phyloP scores from a whole-genome alignment of 64 coral and sea anemone genomes.

The Montipora foliosa region DNA sequence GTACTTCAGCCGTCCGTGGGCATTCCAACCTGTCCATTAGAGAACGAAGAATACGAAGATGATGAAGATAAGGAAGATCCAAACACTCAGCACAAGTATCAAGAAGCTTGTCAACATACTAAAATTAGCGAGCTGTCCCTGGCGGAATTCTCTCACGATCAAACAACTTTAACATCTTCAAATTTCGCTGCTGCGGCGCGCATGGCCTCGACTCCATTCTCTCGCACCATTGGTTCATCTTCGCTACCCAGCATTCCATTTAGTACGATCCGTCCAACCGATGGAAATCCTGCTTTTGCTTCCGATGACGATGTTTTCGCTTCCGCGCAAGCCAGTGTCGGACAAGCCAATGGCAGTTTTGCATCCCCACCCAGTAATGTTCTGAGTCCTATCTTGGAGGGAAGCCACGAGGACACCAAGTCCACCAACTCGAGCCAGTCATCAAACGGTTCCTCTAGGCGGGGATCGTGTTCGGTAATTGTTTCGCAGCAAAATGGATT shows the following conservation, averaged over 20 bases:
- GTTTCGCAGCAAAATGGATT: constrained; percentile 36
- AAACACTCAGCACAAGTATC: not conserved
- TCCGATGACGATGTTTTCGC: constrained; percentile 9
- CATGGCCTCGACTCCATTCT: constrained; percentile 90
- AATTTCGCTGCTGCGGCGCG: constrained; percentile 75
- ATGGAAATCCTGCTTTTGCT: constrained; percentile 39
- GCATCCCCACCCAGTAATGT: constrained; percentile 77
- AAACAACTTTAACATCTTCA: constrained; percentile 42
- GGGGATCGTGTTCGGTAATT: constrained; percentile 45
- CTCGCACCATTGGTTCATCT: not conserved
- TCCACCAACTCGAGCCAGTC: constrained; percentile 66
- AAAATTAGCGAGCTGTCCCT: constrained; percentile 66
- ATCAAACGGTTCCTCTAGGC: constrained; percentile 54
- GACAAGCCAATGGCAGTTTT: constrained; percentile 52
- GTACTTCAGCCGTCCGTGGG: constrained; percentile 86
- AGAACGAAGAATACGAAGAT: constrained; percentile 57
- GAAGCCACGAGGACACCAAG: constrained; percentile 90
- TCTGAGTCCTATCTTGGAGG: constrained; percentile 94
- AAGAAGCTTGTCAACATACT: constrained; percentile 2
- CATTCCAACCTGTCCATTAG: constrained; percentile 81
- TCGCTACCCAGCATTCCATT: constrained; percentile 65
- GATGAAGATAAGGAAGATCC: constrained; percentile 10
- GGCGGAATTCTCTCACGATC: constrained; percentile 69
- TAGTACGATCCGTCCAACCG: constrained; percentile 70
- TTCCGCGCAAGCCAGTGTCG: not conserved